Percentiles rank a stretch among this genome's conserved stretches.
Evolutionary conservation across 2,797 vertebrate species (phyloP).

Genomic region (Alectoris magna): DNA sequence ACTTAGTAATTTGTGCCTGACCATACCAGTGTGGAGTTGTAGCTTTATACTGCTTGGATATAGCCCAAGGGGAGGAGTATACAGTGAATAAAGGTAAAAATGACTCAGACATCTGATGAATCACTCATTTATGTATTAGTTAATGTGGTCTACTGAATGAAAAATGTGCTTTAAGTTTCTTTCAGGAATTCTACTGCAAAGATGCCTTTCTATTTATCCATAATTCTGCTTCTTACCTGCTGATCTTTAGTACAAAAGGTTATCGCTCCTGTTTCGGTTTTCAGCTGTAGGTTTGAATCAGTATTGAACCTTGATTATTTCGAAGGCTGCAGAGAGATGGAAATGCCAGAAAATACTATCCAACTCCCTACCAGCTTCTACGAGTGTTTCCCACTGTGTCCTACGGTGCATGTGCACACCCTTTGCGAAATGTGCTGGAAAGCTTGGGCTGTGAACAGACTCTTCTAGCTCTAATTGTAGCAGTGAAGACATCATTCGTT

Average conservation of each 20-base stretch:
- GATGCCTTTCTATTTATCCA: not conserved
- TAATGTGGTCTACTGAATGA: not conserved
- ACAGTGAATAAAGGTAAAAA: slow-evolving; percentile 45
- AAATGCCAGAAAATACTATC: not conserved
- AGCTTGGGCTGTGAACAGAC: not conserved
- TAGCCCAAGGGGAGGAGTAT: slow-evolving; percentile 35
- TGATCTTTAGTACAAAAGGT: not conserved
- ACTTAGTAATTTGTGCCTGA: slow-evolving; percentile 60
- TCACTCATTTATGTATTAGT: slow-evolving; percentile 33
- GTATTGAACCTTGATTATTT: not conserved
- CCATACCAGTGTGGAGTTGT: slow-evolving; percentile 26
- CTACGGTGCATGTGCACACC: not conserved
- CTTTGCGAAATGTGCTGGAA: not conserved
- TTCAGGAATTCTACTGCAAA: not conserved
- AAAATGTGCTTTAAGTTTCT: not conserved
- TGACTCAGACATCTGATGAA: slow-evolving; percentile 46
- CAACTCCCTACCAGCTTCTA: not conserved
- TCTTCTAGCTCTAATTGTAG: not conserved
- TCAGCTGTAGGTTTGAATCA: not conserved
- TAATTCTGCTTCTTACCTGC: not conserved
- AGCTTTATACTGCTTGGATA: slow-evolving; percentile 13
- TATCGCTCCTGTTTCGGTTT: not conserved
- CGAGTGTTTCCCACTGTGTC: not conserved
- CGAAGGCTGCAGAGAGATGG: not conserved
- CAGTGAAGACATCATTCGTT: not conserved